Conservation (phyloP, 1,140 invertebrate genomes). For the Brachionus rubens region DNA sequence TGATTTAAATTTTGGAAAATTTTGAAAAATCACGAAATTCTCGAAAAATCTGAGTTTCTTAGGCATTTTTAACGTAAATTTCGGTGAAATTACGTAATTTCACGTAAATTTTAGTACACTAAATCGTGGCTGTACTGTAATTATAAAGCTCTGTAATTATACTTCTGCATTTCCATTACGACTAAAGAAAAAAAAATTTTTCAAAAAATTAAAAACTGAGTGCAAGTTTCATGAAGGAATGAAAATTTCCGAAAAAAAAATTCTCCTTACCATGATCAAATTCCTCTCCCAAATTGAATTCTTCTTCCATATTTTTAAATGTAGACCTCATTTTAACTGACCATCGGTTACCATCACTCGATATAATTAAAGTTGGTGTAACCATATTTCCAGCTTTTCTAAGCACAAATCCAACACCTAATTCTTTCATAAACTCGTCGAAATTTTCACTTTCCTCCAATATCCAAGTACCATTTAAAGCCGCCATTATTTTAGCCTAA, state of each 20-base stretch:
- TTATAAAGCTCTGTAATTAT: no score
- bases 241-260: no score
- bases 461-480: constrained; percentile 69
- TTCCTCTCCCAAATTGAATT: constrained; percentile 75
- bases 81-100: no score
- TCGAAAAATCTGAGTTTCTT: no score
- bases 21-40: no score
- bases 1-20: no score
- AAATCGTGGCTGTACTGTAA: no score
- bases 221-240: not conserved
- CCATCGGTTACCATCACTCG: constrained; percentile 69
- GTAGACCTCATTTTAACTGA: constrained; percentile 74
- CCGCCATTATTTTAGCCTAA: not conserved
- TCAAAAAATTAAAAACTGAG: not conserved
- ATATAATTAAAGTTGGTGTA: constrained; percentile 72
- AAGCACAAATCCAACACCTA: constrained; percentile 73
- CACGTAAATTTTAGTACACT: no score
- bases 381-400: constrained; percentile 71
- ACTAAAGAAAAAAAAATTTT: no score
- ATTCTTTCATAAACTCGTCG: constrained; percentile 78
- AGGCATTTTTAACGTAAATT: no score
- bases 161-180: no score
- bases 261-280: constrained; percentile 69
- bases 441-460: constrained; percentile 74
- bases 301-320: constrained; percentile 75